Evolutionary conservation across 2,888 invertebrate genomes (phyloP), one percentile per base, ranked within the genome.

Genomic region (Chrysolina oricalcia): DNA sequence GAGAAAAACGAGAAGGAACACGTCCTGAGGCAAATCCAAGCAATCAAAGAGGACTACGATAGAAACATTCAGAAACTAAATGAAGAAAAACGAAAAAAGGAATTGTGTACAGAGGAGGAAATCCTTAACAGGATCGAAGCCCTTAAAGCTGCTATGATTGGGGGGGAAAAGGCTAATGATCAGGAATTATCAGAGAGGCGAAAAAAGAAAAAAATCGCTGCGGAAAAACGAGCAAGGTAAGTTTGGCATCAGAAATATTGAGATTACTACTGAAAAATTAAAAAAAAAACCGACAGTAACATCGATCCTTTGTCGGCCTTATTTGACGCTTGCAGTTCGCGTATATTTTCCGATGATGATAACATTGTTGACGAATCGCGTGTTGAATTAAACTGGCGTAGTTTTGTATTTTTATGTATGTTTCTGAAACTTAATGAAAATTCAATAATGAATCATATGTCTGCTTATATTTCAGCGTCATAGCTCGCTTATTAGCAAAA

Each of bases 121-220:
- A 88, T 88, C 11, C 75, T 90, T 13, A 86, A 84, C 48, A 84
- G 89, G 68, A 88, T 89, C 9, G 86, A 86, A 85, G 90, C 91
- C 74, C 89, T 96, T 21, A 93, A 96, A 85, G 91, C 93, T 62
- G 92, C 93, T 70, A 92, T 96, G 90, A 94, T 96, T 53, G 96
- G 96, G 1, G 96, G 96, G 0, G 96, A 96, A 84, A 91, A 93
- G 81, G 93, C 92, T 0, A 90, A 94, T 84, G 95, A 96, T 87
- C 89, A 90, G 50, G 93, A 93, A 81, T 86, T 95, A 43, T 94
- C 93, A 76, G 94, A 95, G 84, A 91, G 92, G 79, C 88, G 94
- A 63, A 90, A 91, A 82, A 91, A 91, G 82, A 93, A 93, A 84
- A 93, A 93, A 87, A 88, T 91, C 75, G 92, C 93, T 66, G 94